Conservation (phyloP, 2,113 vertebrate genomes). For the Lepisosteus osseus region DNA sequence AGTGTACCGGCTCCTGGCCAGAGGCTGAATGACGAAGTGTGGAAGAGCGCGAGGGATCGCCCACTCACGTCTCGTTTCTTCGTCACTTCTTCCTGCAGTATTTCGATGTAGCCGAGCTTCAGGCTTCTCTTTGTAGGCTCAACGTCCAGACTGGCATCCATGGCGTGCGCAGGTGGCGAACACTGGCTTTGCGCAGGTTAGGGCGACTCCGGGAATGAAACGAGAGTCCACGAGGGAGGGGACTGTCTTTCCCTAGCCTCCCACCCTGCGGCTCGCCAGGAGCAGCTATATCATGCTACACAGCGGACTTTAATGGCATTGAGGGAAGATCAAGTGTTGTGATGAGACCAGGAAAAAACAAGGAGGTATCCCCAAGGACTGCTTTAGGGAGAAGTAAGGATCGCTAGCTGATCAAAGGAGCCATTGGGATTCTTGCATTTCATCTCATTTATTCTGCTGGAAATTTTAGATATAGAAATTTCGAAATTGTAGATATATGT, state of each 20-base stretch:
- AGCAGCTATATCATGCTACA: conserved; percentile 35
- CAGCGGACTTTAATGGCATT: conserved; percentile 20
- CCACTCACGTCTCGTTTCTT: conserved; percentile 51
- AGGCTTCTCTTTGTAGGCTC: conserved; percentile 21
- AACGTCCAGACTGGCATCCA: conserved; percentile 38
- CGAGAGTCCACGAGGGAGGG: conserved; percentile 10
- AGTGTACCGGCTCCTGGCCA: not conserved
- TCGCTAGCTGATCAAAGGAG: not conserved
- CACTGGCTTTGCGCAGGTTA: conserved; percentile 23
- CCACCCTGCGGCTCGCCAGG: conserved; percentile 31
- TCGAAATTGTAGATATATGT: too few species aligned
- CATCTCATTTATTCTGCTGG: too few species aligned
- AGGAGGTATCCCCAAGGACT: not conserved
- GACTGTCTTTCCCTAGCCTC: conserved; percentile 12
- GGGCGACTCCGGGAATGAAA: conserved; percentile 4
- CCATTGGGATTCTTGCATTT: too few species aligned
- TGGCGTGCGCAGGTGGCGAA: conserved; percentile 30
- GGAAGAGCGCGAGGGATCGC: not conserved
- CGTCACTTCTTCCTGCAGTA: conserved; percentile 53
- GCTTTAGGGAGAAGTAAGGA: not conserved
- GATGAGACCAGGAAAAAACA: conserved; percentile 9
- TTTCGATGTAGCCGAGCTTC: conserved; percentile 52
- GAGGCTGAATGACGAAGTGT: not conserved
- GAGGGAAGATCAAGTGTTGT: conserved; percentile 32
- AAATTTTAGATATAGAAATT: too few species aligned